Percentiles rank a stretch among this genome's conserved stretches.
These are phyloP conservation scores for Melanostoma mellinum DNA, from an alignment of 2,888 invertebrate genomes.

Conservation along the genomic window DNA sequence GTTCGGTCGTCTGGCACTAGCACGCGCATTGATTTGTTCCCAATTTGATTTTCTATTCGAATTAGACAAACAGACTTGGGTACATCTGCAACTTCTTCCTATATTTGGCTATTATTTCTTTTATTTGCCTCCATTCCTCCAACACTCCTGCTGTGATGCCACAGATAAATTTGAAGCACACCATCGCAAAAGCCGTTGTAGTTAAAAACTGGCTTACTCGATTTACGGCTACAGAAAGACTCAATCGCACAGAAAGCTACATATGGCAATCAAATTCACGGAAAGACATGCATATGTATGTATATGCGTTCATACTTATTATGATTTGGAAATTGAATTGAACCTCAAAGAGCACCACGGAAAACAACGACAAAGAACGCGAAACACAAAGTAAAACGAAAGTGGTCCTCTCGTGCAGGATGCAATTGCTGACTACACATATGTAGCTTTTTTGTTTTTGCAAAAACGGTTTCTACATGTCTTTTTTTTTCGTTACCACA, in stretches of 20 bases:
- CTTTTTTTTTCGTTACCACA: background rate
- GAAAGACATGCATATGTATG: constrained; percentile 19
- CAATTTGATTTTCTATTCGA: constrained; percentile 37
- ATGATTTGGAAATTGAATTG: constrained; percentile 8
- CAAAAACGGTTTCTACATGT: background rate
- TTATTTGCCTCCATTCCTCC: constrained; percentile 3
- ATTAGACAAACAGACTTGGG: constrained; percentile 9
- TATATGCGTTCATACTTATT: constrained; percentile 2
- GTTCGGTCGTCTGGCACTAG: background rate
- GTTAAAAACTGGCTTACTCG: constrained; percentile 24
- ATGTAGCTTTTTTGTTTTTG: constrained; percentile 10
- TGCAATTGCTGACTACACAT: constrained; percentile 40
- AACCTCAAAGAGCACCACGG: constrained; percentile 2
- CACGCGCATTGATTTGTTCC: constrained; percentile 50
- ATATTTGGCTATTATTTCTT: constrained; percentile 9
- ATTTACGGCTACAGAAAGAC: constrained; percentile 13
- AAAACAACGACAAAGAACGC: constrained; percentile 17
- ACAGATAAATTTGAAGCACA: constrained; percentile 50
- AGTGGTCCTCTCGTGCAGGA: constrained; percentile 19
- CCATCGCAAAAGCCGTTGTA: constrained; percentile 32
- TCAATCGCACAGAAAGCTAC: constrained; percentile 16
- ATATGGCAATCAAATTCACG: constrained; percentile 10
- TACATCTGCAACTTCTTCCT: constrained; percentile 31
- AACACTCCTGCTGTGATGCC: constrained; percentile 47
- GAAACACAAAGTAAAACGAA: constrained; percentile 19